Base-by-base conservation (phyloP, 2,888 invertebrate genomes). In the Pardosa pseudoannulata region DNA sequence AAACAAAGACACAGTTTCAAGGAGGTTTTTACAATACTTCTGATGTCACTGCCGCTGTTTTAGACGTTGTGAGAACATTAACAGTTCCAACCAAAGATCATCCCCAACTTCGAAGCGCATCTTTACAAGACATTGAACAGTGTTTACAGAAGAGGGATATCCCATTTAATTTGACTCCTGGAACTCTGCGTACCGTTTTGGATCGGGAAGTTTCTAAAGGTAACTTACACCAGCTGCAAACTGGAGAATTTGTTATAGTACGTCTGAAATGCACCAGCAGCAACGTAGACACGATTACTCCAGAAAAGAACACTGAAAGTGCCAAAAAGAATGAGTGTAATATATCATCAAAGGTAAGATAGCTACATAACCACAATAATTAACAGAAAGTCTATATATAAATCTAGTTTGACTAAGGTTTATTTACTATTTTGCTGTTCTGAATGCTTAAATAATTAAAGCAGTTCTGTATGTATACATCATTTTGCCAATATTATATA, bases 191-290 rank as follows among this genome's bases (percentile, higher is more conserved):
- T 90, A 93, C 93, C 50, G 94, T 95, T 88, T 92, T 96, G 9
- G 93, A 94, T 88, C 94, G 94, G 90, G 95, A 96, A 91, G 93
- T 95, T 9, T 93, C 94, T 65, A 93, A 93, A 56, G 95, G 95
- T 1, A 94, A 94, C 89, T 91, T 96, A 68, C 93, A 94, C 73
- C 94, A 93, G 90, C 92, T 91, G 5, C 88, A 89, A 1, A 90
- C 89, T 85, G 90, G 90, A 3, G 90, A 90, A 68, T 91, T 50
- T 64, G 67, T 79, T n/a, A 29, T 56, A 3, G 31, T 46, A 7
- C 56, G 56, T 6, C 11, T 65, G 23, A 65, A 65, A 29, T 13
- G n/a, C 31, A 6, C 2, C 27, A 31, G 16, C 1, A 31, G 16
- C 1, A 29, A 19, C 31, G 29, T 19, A 56, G 23, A 19, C 19